Base-by-base conservation (phyloP, 2,888 invertebrate species). In the Drosophila lutescens region DNA sequence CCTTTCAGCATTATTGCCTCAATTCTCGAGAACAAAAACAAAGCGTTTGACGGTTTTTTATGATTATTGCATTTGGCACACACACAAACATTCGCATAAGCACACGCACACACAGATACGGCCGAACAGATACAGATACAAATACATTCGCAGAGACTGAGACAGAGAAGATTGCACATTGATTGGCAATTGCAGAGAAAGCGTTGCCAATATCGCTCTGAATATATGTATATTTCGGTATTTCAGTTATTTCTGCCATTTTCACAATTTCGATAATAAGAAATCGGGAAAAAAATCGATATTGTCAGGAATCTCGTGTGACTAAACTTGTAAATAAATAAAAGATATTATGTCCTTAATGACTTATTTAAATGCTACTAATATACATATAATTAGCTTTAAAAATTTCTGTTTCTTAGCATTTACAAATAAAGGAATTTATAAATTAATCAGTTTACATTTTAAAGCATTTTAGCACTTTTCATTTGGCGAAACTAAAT, bases 31-130 rank as follows among this genome's bases (percentile, higher is more conserved):
- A 74, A 58, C 41, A 80, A 56, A 76, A 68, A 68, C 76, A 80
- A 78, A 82, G 63, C 77, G 67, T 73, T 88, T 82, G 80, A 76
- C 79, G 74, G 88, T 78, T 82, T 86, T 86, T 83, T 83, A 88
- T 86, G 86, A 86, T 88, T 83, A 83, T 83, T 83, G 83, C 83
- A 69, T 65, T 73, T 65, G 41, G 63, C 53, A 55, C 41, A 74
- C 56, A 77, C 43, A 66, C 49, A 56, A 46, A 65, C 38, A 62
- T 8, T 26, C 26, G 54, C 15, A 60, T 17, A 32, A 23, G 9
- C 26, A n/a, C 46, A n/a, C 53, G 50, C 36, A 65, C 50, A 54
- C 47, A 65, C 40, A 66, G 10, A 60, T n/a, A 60, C 20, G 15
- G 9, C n/a, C 23, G 7, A 41, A 69, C 23, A 69, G 9, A 59